Conservation (phyloP, 2,797 vertebrate genomes). For the Bovichtus variegatus region DNA sequence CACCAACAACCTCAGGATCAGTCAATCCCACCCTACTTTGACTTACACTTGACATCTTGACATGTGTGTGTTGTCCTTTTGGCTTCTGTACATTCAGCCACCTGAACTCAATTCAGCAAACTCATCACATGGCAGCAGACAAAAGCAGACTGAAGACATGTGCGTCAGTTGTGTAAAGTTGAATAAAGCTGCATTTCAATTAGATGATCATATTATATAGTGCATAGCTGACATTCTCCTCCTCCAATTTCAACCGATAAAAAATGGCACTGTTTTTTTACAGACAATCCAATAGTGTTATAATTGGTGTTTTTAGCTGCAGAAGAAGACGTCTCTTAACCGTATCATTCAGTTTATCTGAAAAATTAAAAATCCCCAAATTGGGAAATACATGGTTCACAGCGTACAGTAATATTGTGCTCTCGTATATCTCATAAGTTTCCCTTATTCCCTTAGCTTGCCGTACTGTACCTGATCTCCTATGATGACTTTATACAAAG, state of each 20-base stretch:
- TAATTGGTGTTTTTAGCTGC: neutral
- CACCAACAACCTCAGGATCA: neutral
- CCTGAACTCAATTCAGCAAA: neutral
- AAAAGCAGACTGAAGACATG: neutral
- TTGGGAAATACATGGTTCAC: neutral
- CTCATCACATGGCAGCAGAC: neutral
- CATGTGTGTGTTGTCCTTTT: neutral
- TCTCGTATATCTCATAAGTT: neutral
- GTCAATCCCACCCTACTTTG: neutral
- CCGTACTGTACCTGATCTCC: neutral
- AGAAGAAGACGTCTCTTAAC: neutral
- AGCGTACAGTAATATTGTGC: too few species aligned
- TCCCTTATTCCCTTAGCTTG: too few species aligned
- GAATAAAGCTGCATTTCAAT: neutral
- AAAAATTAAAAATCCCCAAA: neutral
- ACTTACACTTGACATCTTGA: neutral
- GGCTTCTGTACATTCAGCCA: conserved; percentile 3
- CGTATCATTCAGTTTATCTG: neutral
- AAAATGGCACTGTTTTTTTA: neutral
- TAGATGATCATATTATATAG: neutral
- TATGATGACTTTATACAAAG: neutral
- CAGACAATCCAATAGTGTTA: neutral
- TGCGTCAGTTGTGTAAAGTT: neutral
- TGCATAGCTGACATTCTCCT: neutral
- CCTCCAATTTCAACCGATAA: too few species aligned